Evolutionary conservation across 2,113 vertebrate genomes (phyloP), one percentile per base, ranked within the genome.

Genomic region (Caloenas nicobarica): DNA sequence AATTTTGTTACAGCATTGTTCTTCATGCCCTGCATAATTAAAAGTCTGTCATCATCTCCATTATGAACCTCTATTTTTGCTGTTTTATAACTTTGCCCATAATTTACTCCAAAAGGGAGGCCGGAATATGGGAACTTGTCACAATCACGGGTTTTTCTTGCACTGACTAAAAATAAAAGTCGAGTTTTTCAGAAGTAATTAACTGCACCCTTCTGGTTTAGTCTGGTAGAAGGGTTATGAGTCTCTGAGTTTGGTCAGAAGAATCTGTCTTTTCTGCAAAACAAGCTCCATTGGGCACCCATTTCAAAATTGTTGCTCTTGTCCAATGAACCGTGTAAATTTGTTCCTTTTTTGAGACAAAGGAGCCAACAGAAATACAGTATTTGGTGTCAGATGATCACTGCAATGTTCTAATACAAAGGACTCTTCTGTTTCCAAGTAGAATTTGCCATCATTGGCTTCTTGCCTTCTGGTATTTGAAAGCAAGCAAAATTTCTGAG

Each of bases 11-110:
- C 62, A 76, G 46, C 29, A 48, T 89, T 91, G 93, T 79, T 89
- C 92, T 82, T 93, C 86, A 26, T 81, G 69, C 29, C 29, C 19
- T 87, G 26, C 70, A 76, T 94, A 96, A 97, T 95, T 95, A 96
- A 91, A 95, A 33, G 33, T 85, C 91, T 89, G 73, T 72, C 94
- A 85, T 81, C 48, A 44, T 36, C 73, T 94, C 65, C 54, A 71
- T 92, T 87, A 88, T 78, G 73, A 94, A 51, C 53, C 34, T 93
- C 81, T 77, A 38, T 76, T 83, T 95, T 89, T 82, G 34, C 78
- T 79, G 57, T 61, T 95, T 93, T 95, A 81, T 86, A 95, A 69
- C 40, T 70, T 85, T 72, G 83, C 24, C 69, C 61, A 85, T 92
- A 89, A 92, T 89, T 93, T 84, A 57, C 40, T 76, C 31, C 42